phyloP scores from a whole-genome alignment of 1,140 invertebrate genomes.

The Triops cancriformis region DNA sequence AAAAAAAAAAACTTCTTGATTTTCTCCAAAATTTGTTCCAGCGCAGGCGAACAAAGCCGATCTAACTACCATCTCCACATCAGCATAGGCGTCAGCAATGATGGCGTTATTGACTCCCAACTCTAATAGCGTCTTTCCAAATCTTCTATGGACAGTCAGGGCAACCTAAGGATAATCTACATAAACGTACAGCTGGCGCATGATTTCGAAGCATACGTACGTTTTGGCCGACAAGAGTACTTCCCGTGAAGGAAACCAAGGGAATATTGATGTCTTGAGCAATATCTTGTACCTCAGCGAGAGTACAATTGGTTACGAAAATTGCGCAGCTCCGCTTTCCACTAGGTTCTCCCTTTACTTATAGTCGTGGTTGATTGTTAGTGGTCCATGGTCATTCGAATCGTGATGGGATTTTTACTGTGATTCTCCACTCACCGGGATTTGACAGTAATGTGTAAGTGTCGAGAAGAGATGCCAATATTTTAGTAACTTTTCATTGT shows the following conservation, averaged over 20 bases:
- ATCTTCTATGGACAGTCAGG: constrained; percentile 80
- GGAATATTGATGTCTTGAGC: constrained; percentile 66
- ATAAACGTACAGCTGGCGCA: constrained; percentile 17
- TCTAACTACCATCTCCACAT: constrained; percentile 78
- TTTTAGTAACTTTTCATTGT: too few relatives aligned
- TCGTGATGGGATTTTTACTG: too few relatives aligned
- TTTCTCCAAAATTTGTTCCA: constrained; percentile 69
- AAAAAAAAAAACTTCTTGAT: too few relatives aligned
- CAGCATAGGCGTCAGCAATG: constrained; percentile 71
- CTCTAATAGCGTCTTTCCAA: constrained; percentile 86
- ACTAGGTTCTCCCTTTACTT: too few relatives aligned
- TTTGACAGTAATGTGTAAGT: too few relatives aligned
- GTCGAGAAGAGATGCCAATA: too few relatives aligned
- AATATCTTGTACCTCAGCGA: too few relatives aligned
- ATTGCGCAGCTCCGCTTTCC: too few relatives aligned
- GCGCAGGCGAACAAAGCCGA: constrained; percentile 92
- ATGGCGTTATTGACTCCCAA: constrained; percentile 97
- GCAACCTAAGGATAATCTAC: constrained; percentile 51
- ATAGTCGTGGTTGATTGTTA: too few relatives aligned
- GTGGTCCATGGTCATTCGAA: too few relatives aligned
- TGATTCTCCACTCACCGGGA: too few relatives aligned
- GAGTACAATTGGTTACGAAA: too few relatives aligned
- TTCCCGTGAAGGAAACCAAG: constrained; percentile 94
- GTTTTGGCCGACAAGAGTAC: constrained; percentile 68
- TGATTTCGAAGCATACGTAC: constrained; percentile 40